Evolutionary conservation across 1,140 invertebrate species (phyloP), one percentile per base, ranked within the genome.

Genomic region (Ylistrum balloti): DNA sequence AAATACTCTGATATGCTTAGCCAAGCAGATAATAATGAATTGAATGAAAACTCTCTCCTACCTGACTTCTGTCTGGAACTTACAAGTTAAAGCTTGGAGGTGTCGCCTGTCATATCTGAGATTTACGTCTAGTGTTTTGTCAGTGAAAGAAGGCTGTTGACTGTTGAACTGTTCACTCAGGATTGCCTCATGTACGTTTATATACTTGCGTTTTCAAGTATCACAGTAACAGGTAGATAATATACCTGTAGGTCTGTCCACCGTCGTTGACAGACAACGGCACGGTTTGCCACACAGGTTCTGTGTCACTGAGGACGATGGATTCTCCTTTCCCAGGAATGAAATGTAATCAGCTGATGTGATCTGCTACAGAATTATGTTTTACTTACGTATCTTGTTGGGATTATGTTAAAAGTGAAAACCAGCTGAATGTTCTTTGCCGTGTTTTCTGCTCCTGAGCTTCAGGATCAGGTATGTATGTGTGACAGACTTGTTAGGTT

Each of bases 11-110:
- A 74, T 74, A 74, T 74, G 56, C 56, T 74, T 74, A n/a, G 28
- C 56, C 56, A 74, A 74, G 56, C 56, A 74, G 56, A 74, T 74
- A 74, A 74, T 74, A 74, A 74, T 74, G 56, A 74, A 74, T 74
- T n/a, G 56, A 74, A 74, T 74, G 56, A 74, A 28, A 74, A 74
- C 56, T 74, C 22, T 74, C 22, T 28, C 22, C 7, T 74, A 74
- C n/a, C 22, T 74, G 56, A 74, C 56, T 74, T 74, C 56, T 74
- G 56, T 74, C 56, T 74, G 56, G 56, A 74, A 74, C 28, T 22
- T 74, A 17, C n/a, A 3, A 74, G 56, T 3, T 5, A 74, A 74
- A 28, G 56, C 56, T 28, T 28, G 22, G 56, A 74, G n/a, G 56
- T 74, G 56, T 74, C 56, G 56, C 5, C 56, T 74, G n/a, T 74